Percentiles rank a stretch among this genome's conserved stretches.
These are phyloP conservation scores for Fragum sueziense DNA, from an alignment of 2,888 invertebrate genomes.

Conservation along the genomic window DNA sequence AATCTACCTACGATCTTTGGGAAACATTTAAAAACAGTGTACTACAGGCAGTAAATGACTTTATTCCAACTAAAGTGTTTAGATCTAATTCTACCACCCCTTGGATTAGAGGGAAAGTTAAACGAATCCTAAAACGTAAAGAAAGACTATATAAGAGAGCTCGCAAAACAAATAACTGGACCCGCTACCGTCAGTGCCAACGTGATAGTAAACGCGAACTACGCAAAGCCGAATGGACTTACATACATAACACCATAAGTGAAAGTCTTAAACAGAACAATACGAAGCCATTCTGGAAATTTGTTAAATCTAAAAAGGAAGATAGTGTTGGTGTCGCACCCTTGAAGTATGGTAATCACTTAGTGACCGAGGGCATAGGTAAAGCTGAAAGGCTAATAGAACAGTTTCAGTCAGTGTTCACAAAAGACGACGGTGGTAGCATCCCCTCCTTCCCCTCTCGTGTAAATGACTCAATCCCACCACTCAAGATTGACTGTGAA, in stretches of 20 bases:
- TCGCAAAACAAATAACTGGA: constrained; percentile 35
- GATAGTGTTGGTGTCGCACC: constrained; percentile 38
- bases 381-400: constrained; percentile 42
- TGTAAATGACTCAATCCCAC: constrained; percentile 9
- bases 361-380: constrained; percentile 43
- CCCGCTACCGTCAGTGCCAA: constrained; percentile 32
- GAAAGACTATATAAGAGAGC: constrained; percentile 47
- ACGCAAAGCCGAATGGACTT: constrained; percentile 39
- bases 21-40: constrained; percentile 7
- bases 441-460: constrained; percentile 8
- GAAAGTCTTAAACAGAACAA: constrained; percentile 51
- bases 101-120: constrained; percentile 27
- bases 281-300: constrained; percentile 49
- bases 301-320: constrained; percentile 33
- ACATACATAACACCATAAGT: constrained; percentile 31
- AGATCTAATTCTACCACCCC: constrained; percentile 13
- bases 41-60: background rate
- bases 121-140: constrained; percentile 25
- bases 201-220: constrained; percentile 29
- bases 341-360: constrained; percentile 24
- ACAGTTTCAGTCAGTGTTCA: constrained; percentile 44
- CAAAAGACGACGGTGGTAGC: constrained; percentile 24
- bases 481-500: constrained; percentile 17
- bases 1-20: constrained; percentile 3
- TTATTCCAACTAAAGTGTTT: constrained; percentile 27